Evolutionary conservation across 1,140 invertebrate genomes (phyloP).

Genomic region (Heliconius hermathena): DNA sequence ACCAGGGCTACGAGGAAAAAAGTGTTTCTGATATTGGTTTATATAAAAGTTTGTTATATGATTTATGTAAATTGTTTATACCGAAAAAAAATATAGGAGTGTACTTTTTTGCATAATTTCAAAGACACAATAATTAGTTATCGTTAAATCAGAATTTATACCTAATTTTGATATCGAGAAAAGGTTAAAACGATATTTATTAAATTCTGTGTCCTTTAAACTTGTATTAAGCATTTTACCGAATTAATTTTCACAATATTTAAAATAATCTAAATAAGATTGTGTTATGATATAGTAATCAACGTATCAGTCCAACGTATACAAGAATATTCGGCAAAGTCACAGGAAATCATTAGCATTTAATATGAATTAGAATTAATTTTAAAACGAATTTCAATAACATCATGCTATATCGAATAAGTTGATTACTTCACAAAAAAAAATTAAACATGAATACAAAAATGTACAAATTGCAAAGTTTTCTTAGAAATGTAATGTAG

Average conservation of each 20-base stretch:
- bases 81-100: background rate
- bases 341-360: conserved; percentile 14
- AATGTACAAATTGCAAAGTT: conserved; percentile 9
- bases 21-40: background rate
- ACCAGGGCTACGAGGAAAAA: background rate
- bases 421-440: conserved; percentile 5
- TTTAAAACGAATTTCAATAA: conserved; percentile 8
- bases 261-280: conserved; percentile 5
- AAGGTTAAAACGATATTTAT: background rate
- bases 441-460: background rate
- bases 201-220: background rate
- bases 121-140: background rate
- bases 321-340: conserved; percentile 6
- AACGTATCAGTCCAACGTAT: background rate
- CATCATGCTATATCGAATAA: background rate
- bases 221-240: background rate
- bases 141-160: background rate
- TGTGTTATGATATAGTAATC: background rate
- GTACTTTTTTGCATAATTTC: background rate
- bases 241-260: background rate
- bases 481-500: conserved; percentile 12
- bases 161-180: background rate
- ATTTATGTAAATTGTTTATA: background rate
- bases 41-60: background rate
- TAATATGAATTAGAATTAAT: conserved; percentile 15